These are phyloP conservation scores for Caracal caracal DNA, from an alignment of 2,113 vertebrate genomes.

Conservation along the genomic window DNA sequence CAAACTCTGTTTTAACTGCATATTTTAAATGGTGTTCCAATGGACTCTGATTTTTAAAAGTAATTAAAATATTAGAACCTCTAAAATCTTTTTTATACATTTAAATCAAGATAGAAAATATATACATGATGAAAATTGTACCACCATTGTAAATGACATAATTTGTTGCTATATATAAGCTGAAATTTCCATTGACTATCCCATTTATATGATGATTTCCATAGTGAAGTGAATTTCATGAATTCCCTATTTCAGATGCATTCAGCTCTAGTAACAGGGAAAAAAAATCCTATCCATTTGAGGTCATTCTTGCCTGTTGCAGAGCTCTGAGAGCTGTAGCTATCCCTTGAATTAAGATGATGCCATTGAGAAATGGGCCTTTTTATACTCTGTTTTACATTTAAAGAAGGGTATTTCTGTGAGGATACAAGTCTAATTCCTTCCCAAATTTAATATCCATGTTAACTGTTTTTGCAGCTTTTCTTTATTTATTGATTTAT, in stretches of 20 bases:
- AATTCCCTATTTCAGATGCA: slow-evolving; percentile 49
- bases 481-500: neutral
- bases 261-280: slow-evolving; percentile 48
- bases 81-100: neutral
- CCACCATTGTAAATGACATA: slow-evolving; percentile 54
- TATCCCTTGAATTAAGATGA: slow-evolving; percentile 50
- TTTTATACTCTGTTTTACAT: neutral
- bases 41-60: neutral
- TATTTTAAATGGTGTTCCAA: slow-evolving; percentile 30
- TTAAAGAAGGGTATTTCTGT: slow-evolving; percentile 33
- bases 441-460: slow-evolving; percentile 62
- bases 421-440: neutral
- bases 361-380: neutral
- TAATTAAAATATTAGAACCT: slow-evolving; percentile 9
- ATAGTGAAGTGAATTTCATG: slow-evolving; percentile 22
- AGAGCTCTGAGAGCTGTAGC: slow-evolving; percentile 68
- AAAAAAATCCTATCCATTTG: slow-evolving; percentile 42
- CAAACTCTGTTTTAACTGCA: neutral
- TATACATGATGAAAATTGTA: slow-evolving; percentile 12
- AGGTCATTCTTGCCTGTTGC: slow-evolving; percentile 14
- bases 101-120: slow-evolving; percentile 40
- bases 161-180: slow-evolving; percentile 59
- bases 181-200: slow-evolving; percentile 53
- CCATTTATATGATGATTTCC: slow-evolving; percentile 58
- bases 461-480: neutral